These are phyloP conservation scores for Turritopsis rubra DNA, from an alignment of 30 jellyfish, hydroid and myxozoan species.

Conservation along the genomic window DNA sequence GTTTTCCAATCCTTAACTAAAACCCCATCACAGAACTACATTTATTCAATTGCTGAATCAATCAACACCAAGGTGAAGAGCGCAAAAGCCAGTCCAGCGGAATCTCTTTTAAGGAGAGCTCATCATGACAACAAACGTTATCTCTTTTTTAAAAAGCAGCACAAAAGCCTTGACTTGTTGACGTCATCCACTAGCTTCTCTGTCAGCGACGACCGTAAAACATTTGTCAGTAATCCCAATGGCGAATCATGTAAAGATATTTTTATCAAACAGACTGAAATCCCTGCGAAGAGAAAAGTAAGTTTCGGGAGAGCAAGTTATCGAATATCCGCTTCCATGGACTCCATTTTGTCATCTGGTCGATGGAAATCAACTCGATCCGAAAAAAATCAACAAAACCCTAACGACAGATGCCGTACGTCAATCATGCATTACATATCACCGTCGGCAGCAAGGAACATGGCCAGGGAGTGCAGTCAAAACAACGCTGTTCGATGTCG, in stretches of 20 bases:
- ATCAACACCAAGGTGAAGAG: background rate
- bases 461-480: background rate
- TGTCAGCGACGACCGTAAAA: background rate
- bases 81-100: background rate
- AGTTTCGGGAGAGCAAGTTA: background rate
- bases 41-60: too few species aligned
- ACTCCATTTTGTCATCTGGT: too few species aligned
- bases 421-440: background rate
- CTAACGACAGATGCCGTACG: background rate
- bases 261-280: too few species aligned
- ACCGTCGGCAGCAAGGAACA: background rate
- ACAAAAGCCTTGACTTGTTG: background rate
- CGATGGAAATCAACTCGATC: too few species aligned
- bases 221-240: background rate
- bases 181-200: background rate
- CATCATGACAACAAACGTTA: background rate
- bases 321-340: too few species aligned
- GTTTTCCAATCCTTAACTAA: background rate
- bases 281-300: too few species aligned
- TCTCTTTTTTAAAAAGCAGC: background rate
- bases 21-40: background rate
- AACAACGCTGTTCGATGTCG: slow-evolving; percentile 15
- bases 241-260: too few species aligned
- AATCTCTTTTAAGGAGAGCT: background rate
- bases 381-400: too few species aligned